Evolutionary conservation across 1,140 invertebrate genomes (phyloP).

Genomic region (Drosophila bipectinata): DNA sequence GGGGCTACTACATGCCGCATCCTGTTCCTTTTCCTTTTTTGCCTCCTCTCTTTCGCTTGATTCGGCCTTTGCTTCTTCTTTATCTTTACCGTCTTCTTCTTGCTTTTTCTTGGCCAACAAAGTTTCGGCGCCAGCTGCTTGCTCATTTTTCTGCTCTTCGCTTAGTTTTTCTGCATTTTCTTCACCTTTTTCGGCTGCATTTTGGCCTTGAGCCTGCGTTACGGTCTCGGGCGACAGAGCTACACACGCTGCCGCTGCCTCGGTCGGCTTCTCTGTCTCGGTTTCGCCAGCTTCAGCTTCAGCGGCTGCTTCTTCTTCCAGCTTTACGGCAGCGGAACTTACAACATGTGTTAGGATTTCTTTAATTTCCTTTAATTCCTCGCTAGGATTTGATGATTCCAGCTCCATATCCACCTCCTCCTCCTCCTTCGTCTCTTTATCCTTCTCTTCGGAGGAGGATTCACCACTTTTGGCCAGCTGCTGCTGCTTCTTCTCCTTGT

Average conservation of each 20-base stretch:
- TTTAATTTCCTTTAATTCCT: slow-evolving; percentile 43
- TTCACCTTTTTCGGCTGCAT: slow-evolving; percentile 19
- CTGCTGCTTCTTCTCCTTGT: slow-evolving; percentile 71
- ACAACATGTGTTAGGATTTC: slow-evolving; percentile 45
- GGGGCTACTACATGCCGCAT: slow-evolving; percentile 4
- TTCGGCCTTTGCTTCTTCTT: neutral
- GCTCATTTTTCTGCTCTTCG: slow-evolving; percentile 38
- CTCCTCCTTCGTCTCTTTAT: slow-evolving; percentile 11
- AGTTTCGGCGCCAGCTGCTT: slow-evolving; percentile 1
- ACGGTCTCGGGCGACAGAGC: neutral
- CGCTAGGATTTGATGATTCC: neutral
- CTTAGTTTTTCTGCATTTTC: slow-evolving; percentile 9
- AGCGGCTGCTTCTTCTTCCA: slow-evolving; percentile 40
- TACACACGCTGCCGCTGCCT: neutral
- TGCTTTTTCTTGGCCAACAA: too few species aligned
- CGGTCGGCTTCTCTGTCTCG: neutral
- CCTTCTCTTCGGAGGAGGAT: neutral
- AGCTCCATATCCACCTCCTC: neutral
- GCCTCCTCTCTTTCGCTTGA: neutral
- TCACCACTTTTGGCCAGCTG: neutral
- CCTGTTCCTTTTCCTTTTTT: slow-evolving; percentile 7
- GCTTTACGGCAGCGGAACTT: slow-evolving; percentile 53
- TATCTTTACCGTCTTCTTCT: neutral
- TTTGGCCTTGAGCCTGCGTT: slow-evolving; percentile 47
- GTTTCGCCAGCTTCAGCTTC: slow-evolving; percentile 6